These are phyloP conservation scores for Sitodiplosis mosellana DNA, from an alignment of 1,140 invertebrate species.

Conservation along the genomic window DNA sequence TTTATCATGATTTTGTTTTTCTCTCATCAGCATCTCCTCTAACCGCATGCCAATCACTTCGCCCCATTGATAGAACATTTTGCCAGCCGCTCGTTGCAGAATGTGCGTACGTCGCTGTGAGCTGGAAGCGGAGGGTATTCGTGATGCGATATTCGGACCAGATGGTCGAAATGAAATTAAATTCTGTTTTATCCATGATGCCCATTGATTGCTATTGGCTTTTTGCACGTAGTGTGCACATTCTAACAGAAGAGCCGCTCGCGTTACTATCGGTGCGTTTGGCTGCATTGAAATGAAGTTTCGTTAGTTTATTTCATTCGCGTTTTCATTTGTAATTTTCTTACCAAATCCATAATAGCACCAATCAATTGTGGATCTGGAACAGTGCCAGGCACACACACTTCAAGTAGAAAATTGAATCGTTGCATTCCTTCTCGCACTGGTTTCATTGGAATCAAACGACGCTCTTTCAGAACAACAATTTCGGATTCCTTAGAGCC, in stretches of 20 bases:
- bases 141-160: constrained; percentile 31
- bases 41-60: constrained; percentile 68
- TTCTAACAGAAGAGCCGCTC: constrained; percentile 82
- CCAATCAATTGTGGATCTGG: constrained; percentile 91
- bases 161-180: constrained; percentile 60
- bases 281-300: constrained; percentile 44
- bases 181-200: constrained; percentile 82
- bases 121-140: constrained; percentile 32
- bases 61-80: constrained; percentile 69
- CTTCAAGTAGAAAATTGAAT: constrained; percentile 81
- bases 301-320: background rate
- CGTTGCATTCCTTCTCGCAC: constrained; percentile 65
- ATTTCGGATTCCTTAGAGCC: constrained; percentile 64
- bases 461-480: constrained; percentile 67
- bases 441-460: constrained; percentile 51
- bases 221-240: constrained; percentile 92
- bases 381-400: constrained; percentile 82
- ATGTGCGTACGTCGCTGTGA: constrained; percentile 50
- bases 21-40: constrained; percentile 62
- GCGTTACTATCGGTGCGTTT: constrained; percentile 75
- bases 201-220: constrained; percentile 97
- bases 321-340: constrained; percentile 2
- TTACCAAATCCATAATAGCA: constrained; percentile 86
- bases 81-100: constrained; percentile 80
- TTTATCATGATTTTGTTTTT: constrained; percentile 49